Conservation (phyloP, 2,113 vertebrate species). For the Pangasianodon gigas region DNA sequence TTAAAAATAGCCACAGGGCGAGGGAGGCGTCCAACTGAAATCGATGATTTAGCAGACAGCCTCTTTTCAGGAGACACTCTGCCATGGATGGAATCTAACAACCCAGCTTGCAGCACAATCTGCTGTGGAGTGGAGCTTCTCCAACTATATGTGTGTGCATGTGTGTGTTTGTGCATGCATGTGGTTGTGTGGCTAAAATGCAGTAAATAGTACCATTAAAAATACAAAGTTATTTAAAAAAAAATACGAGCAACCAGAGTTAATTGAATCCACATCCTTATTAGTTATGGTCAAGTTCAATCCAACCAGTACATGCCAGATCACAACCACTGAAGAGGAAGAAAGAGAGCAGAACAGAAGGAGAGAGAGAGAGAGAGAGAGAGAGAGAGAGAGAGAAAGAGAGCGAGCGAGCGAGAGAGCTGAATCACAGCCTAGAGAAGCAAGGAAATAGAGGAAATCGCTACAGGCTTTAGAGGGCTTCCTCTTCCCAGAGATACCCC, state of each 20-base stretch:
- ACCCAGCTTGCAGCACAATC: slow-evolving; percentile 42
- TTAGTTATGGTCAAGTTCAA: slow-evolving; percentile 3
- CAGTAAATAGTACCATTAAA: slow-evolving; percentile 7
- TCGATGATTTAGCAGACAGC: slow-evolving; percentile 71
- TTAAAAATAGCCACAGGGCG: slow-evolving; percentile 72
- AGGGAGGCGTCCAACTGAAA: slow-evolving; percentile 65
- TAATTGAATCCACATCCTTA: slow-evolving; percentile 13
- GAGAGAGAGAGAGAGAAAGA: slow-evolving; percentile 29
- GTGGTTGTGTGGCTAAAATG: slow-evolving; percentile 18
- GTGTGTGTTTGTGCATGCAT: background rate
- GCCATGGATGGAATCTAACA: slow-evolving; percentile 46
- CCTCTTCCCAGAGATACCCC: slow-evolving; percentile 80
- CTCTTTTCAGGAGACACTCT: slow-evolving; percentile 63
- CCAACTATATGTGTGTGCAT: background rate
- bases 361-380: slow-evolving; percentile 12
- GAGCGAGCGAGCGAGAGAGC: slow-evolving; percentile 43
- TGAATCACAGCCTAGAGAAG: slow-evolving; percentile 52
- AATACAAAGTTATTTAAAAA: slow-evolving; percentile 7
- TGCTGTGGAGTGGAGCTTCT: slow-evolving; percentile 30
- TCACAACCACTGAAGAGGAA: slow-evolving; percentile 17
- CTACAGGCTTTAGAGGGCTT: slow-evolving; percentile 83
- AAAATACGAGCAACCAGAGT: background rate
- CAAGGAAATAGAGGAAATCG: slow-evolving; percentile 84
- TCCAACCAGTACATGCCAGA: background rate
- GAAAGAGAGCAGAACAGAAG: slow-evolving; percentile 2